Percentiles rank a stretch among this genome's conserved stretches.
Conservation (phyloP, 2,888 invertebrate genomes). For the Campoletis raptor region DNA sequence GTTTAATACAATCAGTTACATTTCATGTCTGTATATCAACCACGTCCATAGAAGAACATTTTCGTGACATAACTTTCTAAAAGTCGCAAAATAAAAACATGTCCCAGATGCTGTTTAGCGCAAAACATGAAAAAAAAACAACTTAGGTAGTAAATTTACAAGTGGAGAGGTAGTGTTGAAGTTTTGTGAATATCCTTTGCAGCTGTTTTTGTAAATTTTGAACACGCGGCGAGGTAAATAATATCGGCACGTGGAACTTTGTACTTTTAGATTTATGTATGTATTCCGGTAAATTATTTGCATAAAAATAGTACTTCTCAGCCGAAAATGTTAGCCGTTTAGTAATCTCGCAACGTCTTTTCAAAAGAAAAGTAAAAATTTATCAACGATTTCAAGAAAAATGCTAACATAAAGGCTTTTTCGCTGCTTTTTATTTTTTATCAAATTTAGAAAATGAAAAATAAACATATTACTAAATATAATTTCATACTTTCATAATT, state of each 20-base stretch:
- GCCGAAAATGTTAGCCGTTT: neutral
- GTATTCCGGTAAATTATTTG: neutral
- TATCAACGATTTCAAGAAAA: neutral
- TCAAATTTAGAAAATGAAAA: too few relatives aligned
- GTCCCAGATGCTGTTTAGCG: neutral
- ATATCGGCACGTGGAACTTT: slow-evolving; percentile 1
- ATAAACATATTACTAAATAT: neutral
- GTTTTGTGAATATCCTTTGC: neutral
- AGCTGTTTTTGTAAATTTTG: neutral
- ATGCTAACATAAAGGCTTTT: neutral
- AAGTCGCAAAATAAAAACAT: neutral
- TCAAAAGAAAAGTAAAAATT: neutral
- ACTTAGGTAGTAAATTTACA: neutral
- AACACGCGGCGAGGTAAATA: neutral
- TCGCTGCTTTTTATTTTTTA: neutral
- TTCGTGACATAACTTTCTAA: too few relatives aligned
- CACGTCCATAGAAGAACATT: neutral
- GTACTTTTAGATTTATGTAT: neutral
- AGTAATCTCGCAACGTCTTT: neutral
- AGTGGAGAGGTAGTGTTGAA: neutral
- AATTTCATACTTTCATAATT: neutral
- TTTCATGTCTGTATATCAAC: neutral
- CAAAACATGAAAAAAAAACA: neutral
- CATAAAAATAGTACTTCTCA: neutral
- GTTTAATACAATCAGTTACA: neutral